Evolutionary conservation across 2,888 invertebrate genomes (phyloP).

Genomic region (Chromoteleia sp.): DNA sequence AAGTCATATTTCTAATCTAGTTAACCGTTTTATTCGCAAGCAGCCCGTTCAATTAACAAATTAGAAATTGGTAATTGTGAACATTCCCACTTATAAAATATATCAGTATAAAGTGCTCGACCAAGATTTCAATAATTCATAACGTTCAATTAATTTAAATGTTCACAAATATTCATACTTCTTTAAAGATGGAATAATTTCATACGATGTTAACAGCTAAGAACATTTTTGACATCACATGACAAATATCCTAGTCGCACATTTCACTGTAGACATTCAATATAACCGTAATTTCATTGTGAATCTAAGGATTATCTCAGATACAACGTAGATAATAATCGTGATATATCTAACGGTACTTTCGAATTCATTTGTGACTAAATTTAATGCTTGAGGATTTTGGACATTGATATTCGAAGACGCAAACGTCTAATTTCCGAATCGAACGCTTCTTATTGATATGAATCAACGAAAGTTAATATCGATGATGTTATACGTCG

Average conservation of each 20-base stretch:
- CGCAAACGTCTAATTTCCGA: conserved; percentile 19
- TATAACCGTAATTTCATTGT: conserved; percentile 34
- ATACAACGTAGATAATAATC: conserved; percentile 32
- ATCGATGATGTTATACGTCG: conserved; percentile 11
- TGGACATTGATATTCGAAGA: conserved; percentile 7
- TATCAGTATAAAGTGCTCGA: too few relatives aligned
- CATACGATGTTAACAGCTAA: background rate
- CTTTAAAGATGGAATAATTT: background rate
- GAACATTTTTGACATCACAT: background rate
- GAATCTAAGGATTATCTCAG: conserved; percentile 35
- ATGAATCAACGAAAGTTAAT: conserved; percentile 26
- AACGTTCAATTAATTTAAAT: background rate
- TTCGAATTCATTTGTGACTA: conserved; percentile 13
- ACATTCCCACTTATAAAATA: background rate
- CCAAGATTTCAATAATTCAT: background rate
- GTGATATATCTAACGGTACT: conserved; percentile 26
- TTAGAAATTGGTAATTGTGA: background rate
- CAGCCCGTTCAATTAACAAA: background rate
- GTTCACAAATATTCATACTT: background rate
- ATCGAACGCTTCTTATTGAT: conserved; percentile 6
- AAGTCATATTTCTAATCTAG: background rate
- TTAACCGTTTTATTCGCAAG: background rate
- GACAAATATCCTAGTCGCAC: conserved; percentile 2
- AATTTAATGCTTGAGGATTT: conserved; percentile 17
- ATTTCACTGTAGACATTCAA: conserved; percentile 28